phyloP scores from a whole-genome alignment of 1,140 invertebrate species.

The Saccostrea cuccullata region DNA sequence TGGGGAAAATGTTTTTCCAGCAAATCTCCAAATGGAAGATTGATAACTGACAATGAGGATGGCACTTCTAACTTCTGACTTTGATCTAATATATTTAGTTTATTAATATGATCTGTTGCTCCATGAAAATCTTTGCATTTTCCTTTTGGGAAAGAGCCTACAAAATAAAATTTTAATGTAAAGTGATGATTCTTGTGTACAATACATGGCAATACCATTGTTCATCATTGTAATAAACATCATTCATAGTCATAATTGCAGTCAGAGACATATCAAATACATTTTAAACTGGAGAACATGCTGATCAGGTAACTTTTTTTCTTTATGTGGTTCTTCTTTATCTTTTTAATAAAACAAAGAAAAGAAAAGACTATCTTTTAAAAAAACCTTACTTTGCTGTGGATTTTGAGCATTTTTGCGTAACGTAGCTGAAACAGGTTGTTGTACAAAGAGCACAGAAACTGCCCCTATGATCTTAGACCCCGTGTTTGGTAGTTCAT shows the following conservation, averaged over 20 bases:
- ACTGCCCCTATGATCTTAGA: conserved; percentile 5
- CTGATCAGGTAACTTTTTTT: no score
- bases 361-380: neutral
- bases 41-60: conserved; percentile 2
- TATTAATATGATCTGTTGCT: neutral
- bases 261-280: no score
- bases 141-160: neutral
- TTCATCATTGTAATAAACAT: no score
- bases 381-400: neutral
- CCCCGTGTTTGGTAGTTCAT: neutral
- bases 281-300: no score
- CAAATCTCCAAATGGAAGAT: neutral
- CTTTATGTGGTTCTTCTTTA: no score
- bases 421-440: neutral
- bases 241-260: no score
- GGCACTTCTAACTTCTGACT: neutral
- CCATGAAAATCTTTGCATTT: neutral
- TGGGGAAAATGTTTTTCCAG: conserved; percentile 6
- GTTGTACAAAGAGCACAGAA: conserved; percentile 22
- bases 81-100: neutral
- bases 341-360: no score
- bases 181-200: no score
- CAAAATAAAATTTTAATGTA: neutral
- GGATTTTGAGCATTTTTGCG: neutral
- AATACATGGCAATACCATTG: no score